Percentiles rank a stretch among this genome's conserved stretches.
Conservation (phyloP, 2,888 invertebrate genomes). For the Oeneis ivallda region DNA sequence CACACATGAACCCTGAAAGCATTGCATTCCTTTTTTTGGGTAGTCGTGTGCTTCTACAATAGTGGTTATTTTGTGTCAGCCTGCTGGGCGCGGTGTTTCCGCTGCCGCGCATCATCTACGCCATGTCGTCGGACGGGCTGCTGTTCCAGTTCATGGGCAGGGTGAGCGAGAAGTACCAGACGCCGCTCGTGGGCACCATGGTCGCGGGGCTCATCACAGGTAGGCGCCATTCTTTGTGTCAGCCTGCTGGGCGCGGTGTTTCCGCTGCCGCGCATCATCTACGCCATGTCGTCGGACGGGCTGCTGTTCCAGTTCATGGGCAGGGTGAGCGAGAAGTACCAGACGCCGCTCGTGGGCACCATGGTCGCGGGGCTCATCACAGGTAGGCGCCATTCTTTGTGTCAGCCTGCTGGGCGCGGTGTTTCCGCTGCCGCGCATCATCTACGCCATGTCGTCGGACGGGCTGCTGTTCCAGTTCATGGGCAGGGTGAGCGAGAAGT, state of each 20-base stretch:
- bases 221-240: background rate
- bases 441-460: conserved; percentile 94
- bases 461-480: conserved; percentile 90
- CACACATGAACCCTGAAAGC: too few species aligned
- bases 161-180: conserved; percentile 88
- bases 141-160: conserved; percentile 89
- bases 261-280: background rate
- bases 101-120: conserved; percentile 92
- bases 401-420: conserved; percentile 81
- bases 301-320: too few species aligned
- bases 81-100: conserved; percentile 93
- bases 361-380: conserved; percentile 70
- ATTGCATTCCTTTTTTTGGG: too few species aligned
- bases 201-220: conserved; percentile 86
- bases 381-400: background rate
- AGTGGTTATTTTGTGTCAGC: conserved; percentile 66
- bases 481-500: conserved; percentile 86
- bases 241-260: too few species aligned
- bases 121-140: conserved; percentile 93
- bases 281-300: background rate
- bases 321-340: too few species aligned
- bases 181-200: conserved; percentile 89
- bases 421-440: conserved; percentile 92
- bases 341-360: too few species aligned
- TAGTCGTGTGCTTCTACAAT: too few species aligned